phyloP scores from a whole-genome alignment of 1,140 invertebrate genomes.

The Babylonia areolata region DNA sequence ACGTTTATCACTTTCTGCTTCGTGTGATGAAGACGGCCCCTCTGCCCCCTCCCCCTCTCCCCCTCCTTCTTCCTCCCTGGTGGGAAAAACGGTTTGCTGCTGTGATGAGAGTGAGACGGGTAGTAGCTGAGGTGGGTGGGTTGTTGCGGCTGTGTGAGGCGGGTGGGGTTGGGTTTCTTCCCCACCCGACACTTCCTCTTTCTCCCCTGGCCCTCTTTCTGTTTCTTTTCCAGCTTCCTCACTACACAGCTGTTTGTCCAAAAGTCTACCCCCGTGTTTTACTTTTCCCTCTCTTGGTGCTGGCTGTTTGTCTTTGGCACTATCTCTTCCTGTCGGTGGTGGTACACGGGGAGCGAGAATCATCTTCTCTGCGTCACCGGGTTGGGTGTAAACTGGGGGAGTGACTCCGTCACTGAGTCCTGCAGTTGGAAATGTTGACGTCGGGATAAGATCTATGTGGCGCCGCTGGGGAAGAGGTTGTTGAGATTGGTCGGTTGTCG shows the following conservation, averaged over 20 bases:
- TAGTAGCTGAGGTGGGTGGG: background rate
- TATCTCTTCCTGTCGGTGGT: background rate
- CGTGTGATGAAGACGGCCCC: background rate
- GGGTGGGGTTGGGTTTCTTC: background rate
- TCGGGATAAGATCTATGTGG: background rate
- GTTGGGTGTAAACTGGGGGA: background rate
- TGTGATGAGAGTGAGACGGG: background rate
- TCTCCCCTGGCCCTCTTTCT: background rate
- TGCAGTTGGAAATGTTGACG: background rate
- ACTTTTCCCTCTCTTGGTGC: background rate
- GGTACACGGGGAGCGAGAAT: background rate
- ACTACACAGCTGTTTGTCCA: background rate
- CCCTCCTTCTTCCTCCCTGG: background rate
- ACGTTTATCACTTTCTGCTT: conserved; percentile 3
- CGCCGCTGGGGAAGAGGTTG: background rate
- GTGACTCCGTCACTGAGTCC: background rate
- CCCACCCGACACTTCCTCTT: background rate
- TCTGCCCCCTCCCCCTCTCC: background rate
- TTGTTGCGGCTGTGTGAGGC: background rate
- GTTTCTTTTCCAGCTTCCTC: background rate
- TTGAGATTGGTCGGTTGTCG: background rate
- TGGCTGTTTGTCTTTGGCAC: background rate
- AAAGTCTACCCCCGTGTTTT: background rate
- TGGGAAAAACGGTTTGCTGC: background rate
- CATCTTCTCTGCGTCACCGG: background rate